Evolutionary conservation across 2,113 vertebrate species (phyloP).

Genomic region (Corythoichthys haematopterus): DNA sequence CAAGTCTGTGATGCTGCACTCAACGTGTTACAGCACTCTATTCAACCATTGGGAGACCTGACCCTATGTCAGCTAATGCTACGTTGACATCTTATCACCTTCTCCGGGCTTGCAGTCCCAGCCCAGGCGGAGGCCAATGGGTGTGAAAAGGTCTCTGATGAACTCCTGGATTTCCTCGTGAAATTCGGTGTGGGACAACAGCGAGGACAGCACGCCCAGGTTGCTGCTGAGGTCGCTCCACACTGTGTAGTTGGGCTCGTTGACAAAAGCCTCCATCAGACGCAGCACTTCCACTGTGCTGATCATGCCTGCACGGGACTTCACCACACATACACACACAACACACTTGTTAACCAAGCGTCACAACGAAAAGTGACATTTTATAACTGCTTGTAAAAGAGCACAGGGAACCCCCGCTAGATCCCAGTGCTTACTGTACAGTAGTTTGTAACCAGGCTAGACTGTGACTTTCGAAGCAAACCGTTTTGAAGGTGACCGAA

Average conservation of each 20-base stretch:
- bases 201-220: slow-evolving; percentile 89
- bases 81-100: slow-evolving; percentile 68
- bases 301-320: slow-evolving; percentile 96
- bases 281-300: slow-evolving; percentile 96
- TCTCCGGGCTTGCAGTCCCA: slow-evolving; percentile 94
- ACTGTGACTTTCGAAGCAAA: too few relatives aligned
- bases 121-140: slow-evolving; percentile 89
- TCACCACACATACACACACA: slow-evolving; percentile 9
- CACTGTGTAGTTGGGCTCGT: slow-evolving; percentile 97
- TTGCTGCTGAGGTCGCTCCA: slow-evolving; percentile 99
- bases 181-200: slow-evolving; percentile 95
- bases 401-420: neutral
- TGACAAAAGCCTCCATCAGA: slow-evolving; percentile 98
- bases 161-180: slow-evolving; percentile 95
- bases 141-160: slow-evolving; percentile 90
- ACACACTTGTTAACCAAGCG: neutral
- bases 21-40: too few relatives aligned
- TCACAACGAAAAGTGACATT: neutral
- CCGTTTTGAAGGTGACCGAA: too few relatives aligned
- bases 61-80: neutral
- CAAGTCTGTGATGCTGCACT: too few relatives aligned
- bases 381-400: neutral
- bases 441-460: too few relatives aligned
- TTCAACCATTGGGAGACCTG: neutral
- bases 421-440: too few relatives aligned